These are phyloP conservation scores for Epiblema foenella DNA, from an alignment of 2,888 invertebrate genomes.

Conservation along the genomic window DNA sequence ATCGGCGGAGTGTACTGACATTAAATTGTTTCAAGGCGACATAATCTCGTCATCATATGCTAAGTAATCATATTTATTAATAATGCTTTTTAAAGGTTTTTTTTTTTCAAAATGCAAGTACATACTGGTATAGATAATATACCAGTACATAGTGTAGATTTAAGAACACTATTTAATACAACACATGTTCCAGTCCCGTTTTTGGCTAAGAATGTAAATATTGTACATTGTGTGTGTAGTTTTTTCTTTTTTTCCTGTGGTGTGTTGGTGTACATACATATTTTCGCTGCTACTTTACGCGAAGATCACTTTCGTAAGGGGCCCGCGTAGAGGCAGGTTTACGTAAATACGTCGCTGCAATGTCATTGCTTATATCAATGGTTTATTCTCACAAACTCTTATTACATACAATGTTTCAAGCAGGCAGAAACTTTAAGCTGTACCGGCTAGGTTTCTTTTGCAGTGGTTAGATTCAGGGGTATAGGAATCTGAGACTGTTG, in stretches of 20 bases:
- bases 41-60: not conserved
- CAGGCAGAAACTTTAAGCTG: not conserved
- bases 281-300: conserved; percentile 34
- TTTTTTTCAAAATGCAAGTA: not conserved
- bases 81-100: no score
- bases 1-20: conserved; percentile 25
- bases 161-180: no score
- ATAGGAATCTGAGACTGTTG: not conserved
- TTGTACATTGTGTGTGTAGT: not conserved
- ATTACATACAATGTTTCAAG: not conserved
- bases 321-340: conserved; percentile 65
- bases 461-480: not conserved
- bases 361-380: conserved; percentile 61
- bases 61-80: not conserved
- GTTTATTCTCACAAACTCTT: conserved; percentile 6
- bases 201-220: not conserved
- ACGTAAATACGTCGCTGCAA: conserved; percentile 66
- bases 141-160: no score
- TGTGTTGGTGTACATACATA: conserved; percentile 2
- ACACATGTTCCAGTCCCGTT: not conserved
- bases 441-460: conserved; percentile 6
- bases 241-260: not conserved
- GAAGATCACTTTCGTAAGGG: conserved; percentile 62
- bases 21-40: conserved; percentile 38
- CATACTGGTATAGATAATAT: not conserved